These are phyloP conservation scores for Hylaeus volcanicus DNA, from an alignment of 1,140 invertebrate species.

Conservation along the genomic window DNA sequence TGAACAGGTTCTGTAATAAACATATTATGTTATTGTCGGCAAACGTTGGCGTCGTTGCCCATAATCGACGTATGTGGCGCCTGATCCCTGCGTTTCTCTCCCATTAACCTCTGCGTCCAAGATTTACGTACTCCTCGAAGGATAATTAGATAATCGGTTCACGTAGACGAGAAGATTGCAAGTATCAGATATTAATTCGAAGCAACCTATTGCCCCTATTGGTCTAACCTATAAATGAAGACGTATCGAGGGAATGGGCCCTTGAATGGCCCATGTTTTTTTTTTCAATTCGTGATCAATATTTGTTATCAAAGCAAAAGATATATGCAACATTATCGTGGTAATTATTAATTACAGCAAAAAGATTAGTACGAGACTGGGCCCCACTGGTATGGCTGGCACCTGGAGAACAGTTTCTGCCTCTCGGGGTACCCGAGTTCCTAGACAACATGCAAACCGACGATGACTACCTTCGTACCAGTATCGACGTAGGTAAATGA, in stretches of 20 bases:
- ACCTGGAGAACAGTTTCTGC: slow-evolving; percentile 84
- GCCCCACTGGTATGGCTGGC: slow-evolving; percentile 85
- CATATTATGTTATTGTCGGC: slow-evolving; percentile 30
- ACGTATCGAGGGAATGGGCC: too few relatives aligned
- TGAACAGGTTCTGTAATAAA: slow-evolving; percentile 41
- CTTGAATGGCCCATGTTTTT: too few relatives aligned
- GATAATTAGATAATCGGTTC: neutral
- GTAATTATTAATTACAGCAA: slow-evolving; percentile 73
- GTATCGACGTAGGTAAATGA: slow-evolving; percentile 78
- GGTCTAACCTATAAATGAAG: too few relatives aligned
- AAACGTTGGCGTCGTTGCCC: neutral
- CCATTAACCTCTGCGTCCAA: neutral
- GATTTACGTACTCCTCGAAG: neutral
- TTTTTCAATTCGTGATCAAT: too few relatives aligned
- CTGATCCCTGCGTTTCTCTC: neutral
- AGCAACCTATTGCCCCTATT: too few relatives aligned
- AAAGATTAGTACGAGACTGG: slow-evolving; percentile 81
- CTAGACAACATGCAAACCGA: slow-evolving; percentile 81
- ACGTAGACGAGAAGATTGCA: too few relatives aligned
- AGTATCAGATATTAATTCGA: too few relatives aligned
- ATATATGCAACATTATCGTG: neutral
- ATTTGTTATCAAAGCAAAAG: neutral
- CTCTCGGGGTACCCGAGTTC: slow-evolving; percentile 83
- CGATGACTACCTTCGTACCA: slow-evolving; percentile 81
- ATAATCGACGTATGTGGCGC: neutral